Conservation (phyloP, 2,113 vertebrate species). For the Polyodon spathula region DNA sequence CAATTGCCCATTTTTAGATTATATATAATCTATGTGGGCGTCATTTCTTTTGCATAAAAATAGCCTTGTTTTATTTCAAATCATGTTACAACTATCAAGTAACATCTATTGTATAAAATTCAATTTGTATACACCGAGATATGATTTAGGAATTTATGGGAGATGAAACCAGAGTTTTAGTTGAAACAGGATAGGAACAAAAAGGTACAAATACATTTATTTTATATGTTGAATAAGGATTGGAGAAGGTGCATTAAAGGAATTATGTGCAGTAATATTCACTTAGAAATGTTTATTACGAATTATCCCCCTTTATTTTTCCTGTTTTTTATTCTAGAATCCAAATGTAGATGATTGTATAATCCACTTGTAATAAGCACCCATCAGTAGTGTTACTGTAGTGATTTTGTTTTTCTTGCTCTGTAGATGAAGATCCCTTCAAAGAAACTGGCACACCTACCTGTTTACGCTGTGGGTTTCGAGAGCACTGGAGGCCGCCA, state of each 20-base stretch:
- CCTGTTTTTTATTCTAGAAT: background rate
- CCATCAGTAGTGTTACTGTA: background rate
- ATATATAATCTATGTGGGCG: background rate
- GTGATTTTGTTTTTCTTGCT: background rate
- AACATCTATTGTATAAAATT: background rate
- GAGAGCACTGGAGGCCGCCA: conserved; percentile 60
- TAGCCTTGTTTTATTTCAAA: no score
- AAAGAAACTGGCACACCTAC: conserved; percentile 91
- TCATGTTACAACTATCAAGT: background rate
- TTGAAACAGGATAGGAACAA: no score
- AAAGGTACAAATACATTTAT: no score
- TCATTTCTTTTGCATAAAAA: background rate
- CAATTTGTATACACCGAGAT: no score
- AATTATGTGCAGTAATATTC: no score
- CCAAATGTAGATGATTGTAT: no score
- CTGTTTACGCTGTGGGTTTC: conserved; percentile 84
- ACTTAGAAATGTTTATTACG: no score
- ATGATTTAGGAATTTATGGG: no score
- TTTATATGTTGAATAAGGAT: no score
- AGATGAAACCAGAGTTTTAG: no score
- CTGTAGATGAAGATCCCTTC: conserved; percentile 90
- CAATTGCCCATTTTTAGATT: no score
- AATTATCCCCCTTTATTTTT: background rate
- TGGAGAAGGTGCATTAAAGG: no score
- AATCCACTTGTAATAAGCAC: background rate